phyloP scores from a whole-genome alignment of 2,797 vertebrate genomes.

The Anguilla pacifica region DNA sequence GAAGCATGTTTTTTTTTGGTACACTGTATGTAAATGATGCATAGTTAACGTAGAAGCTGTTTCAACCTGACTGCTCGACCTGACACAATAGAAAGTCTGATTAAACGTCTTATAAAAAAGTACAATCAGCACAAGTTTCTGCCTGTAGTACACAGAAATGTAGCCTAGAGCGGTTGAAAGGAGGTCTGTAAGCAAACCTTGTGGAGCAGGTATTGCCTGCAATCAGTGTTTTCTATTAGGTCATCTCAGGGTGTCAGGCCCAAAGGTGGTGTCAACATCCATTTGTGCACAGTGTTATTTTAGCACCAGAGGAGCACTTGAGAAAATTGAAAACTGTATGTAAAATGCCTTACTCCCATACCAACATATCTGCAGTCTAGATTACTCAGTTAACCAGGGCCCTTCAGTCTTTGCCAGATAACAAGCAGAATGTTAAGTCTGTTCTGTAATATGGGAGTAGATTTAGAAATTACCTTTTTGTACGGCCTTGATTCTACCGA shows the following conservation, averaged over 20 bases:
- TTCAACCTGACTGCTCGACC: slow-evolving; percentile 18
- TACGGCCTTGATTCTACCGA: background rate
- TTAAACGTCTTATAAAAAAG: slow-evolving; percentile 20
- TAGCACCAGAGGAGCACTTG: slow-evolving; percentile 14
- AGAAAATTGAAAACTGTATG: slow-evolving; percentile 33
- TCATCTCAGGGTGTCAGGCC: slow-evolving; percentile 42
- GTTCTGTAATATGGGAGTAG: slow-evolving; percentile 18
- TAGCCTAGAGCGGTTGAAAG: slow-evolving; percentile 22
- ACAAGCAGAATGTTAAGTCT: slow-evolving; percentile 34
- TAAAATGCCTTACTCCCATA: slow-evolving; percentile 37
- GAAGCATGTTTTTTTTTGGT: slow-evolving; percentile 29
- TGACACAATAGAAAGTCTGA: background rate
- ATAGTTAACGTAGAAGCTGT: slow-evolving; percentile 35
- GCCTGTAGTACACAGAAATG: slow-evolving; percentile 32
- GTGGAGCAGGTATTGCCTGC: slow-evolving; percentile 38
- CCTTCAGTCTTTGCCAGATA: slow-evolving; percentile 41
- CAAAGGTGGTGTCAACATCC: slow-evolving; percentile 32
- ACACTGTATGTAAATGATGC: slow-evolving; percentile 38
- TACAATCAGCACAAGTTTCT: slow-evolving; percentile 12
- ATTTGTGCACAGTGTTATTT: slow-evolving; percentile 25
- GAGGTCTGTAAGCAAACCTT: slow-evolving; percentile 28
- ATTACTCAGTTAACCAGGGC: slow-evolving; percentile 14
- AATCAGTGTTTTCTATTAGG: slow-evolving; percentile 47
- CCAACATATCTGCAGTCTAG: slow-evolving; percentile 46
- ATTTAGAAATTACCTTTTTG: slow-evolving; percentile 21